phyloP scores from a whole-genome alignment of 2,113 vertebrate genomes.

The Rafetus swinhoei region DNA sequence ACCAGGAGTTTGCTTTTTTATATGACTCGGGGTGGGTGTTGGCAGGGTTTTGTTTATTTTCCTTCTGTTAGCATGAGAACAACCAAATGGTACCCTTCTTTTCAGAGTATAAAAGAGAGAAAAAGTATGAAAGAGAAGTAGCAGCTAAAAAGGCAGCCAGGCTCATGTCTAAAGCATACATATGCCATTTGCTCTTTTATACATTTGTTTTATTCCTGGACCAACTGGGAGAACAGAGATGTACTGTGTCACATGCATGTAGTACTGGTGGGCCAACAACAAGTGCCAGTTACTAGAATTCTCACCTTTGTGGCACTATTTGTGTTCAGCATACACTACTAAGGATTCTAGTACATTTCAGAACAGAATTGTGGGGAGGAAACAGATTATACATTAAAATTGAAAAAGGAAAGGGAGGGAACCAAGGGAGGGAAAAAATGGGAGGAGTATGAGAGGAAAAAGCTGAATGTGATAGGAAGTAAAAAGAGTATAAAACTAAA shows the following conservation, averaged over 20 bases:
- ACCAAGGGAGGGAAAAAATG: neutral
- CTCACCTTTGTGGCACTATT: neutral
- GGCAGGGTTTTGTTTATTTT: neutral
- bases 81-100: neutral
- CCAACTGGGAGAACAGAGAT: neutral
- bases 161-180: neutral
- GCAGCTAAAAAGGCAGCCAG: neutral
- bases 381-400: neutral
- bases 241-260: neutral
- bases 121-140: neutral
- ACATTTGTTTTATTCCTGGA: neutral
- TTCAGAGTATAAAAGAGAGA: neutral
- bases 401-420: neutral
- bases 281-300: neutral
- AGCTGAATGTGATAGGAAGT: neutral
- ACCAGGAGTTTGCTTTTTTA: neutral
- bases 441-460: neutral
- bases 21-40: accelerated
- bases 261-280: neutral
- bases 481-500: neutral
- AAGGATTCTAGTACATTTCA: neutral
- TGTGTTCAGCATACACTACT: neutral
- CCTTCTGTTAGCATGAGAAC: neutral
- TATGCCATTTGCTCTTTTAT: neutral
- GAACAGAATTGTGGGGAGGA: accelerated